Evolutionary conservation across 2,113 vertebrate genomes (phyloP), one percentile per base, ranked within the genome.

Genomic region (Micromys minutus): DNA sequence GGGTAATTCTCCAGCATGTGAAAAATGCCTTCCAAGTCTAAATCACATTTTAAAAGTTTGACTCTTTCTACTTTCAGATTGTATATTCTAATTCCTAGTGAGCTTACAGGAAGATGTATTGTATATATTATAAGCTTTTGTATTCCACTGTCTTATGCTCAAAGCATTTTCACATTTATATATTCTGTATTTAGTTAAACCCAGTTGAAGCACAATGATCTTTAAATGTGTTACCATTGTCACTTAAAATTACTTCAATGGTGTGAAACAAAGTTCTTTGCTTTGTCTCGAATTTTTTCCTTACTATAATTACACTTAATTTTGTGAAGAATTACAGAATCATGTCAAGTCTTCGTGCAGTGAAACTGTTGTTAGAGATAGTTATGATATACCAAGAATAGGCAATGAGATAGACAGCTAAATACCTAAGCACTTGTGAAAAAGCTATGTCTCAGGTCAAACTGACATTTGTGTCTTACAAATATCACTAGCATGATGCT

Each of bases 141-240:
- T 57, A 9, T 72, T 92, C 77, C 86, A 87, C 29, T 87, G 12
- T 89, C 15, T 77, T n/a, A n/a, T 45, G 36, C 55, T 61, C 42
- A 85, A 81, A 92, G 13, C 15, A 15, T 63, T 39, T 93, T 87
- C 83, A 50, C 55, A 42, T 86, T 55, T 86, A n/a, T 0, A 0
- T 42, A 86, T 79, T 76, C 92, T 89, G 26, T 4, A 67, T 95
- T 90, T 89, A 77, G 21, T 45, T 92, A 92, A 89, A 12, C 7
- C 26, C 9, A 26, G n/a, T 19, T 91, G 57, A 52, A 72, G 89
- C 24, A 84, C 81, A 90, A 69, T 84, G 6, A 29, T 95, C 22
- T 91, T 96, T 85, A 55, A 72, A 75, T 21, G n/a, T 9, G 72
- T 90, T 55, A 93, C n/a, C 39, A 50, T 52, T 69, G 15, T 85